Percentiles rank a stretch among this genome's conserved stretches.
Evolutionary conservation across 1,140 invertebrate species (phyloP).

Genomic region (Centruroides vittatus): DNA sequence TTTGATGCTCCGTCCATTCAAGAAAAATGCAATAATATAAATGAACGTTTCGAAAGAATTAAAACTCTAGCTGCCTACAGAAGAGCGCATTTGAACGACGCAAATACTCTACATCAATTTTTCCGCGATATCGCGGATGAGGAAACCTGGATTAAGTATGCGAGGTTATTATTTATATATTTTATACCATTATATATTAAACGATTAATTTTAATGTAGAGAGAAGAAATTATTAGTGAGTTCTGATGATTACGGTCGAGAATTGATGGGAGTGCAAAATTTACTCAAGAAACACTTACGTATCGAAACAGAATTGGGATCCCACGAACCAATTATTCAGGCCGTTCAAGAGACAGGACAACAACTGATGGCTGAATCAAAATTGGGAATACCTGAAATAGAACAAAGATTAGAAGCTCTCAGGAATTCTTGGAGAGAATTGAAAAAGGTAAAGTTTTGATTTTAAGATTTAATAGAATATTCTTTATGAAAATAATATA

Average conservation of each 20-base stretch:
- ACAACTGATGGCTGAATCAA: slow-evolving; percentile 88
- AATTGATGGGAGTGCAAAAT: slow-evolving; percentile 93
- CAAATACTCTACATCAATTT: slow-evolving; percentile 95
- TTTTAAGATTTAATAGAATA: background rate
- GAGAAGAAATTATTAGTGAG: slow-evolving; percentile 95
- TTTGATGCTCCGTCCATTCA: slow-evolving; percentile 86
- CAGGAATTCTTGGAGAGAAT: slow-evolving; percentile 25
- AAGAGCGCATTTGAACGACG: slow-evolving; percentile 75
- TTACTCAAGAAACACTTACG: slow-evolving; percentile 95
- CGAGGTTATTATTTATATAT: background rate
- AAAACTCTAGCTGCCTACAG: slow-evolving; percentile 82
- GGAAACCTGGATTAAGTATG: slow-evolving; percentile 91
- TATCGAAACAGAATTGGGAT: slow-evolving; percentile 82
- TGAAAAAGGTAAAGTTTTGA: slow-evolving; percentile 25
- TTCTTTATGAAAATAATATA: no score
- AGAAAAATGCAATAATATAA: slow-evolving; percentile 78
- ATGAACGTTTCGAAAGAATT: slow-evolving; percentile 80
- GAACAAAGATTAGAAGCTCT: slow-evolving; percentile 40
- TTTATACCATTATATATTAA: background rate
- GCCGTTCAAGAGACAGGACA: slow-evolving; percentile 89
- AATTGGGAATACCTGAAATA: slow-evolving; percentile 87
- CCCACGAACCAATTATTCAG: slow-evolving; percentile 91
- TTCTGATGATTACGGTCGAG: slow-evolving; percentile 93
- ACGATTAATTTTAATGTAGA: background rate
- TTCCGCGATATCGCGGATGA: slow-evolving; percentile 98